These are phyloP conservation scores for Drosophila ficusphila DNA, from an alignment of 1,140 invertebrate genomes.

Conservation along the genomic window DNA sequence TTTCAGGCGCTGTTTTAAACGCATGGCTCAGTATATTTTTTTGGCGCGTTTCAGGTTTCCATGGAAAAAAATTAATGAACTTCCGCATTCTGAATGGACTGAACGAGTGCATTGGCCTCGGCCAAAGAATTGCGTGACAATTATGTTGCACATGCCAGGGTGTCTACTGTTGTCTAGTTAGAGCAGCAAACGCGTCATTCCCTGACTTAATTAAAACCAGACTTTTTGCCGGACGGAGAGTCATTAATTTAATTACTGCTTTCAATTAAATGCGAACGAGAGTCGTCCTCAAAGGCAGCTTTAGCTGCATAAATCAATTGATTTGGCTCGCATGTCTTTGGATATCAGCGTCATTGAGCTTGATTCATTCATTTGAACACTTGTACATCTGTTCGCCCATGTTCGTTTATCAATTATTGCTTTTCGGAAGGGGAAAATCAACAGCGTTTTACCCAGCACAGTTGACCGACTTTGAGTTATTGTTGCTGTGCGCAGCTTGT, in stretches of 20 bases:
- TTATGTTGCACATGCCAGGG: constrained; percentile 50
- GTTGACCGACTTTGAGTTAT: constrained; percentile 79
- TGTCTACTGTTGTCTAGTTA: constrained; percentile 47
- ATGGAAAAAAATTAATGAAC: constrained; percentile 26
- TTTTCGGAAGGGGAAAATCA: constrained; percentile 26
- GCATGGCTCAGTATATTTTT: background rate
- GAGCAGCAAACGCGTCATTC: constrained; percentile 30
- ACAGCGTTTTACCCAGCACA: constrained; percentile 65
- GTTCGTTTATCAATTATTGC: constrained; percentile 82
- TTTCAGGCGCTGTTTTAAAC: constrained; percentile 11
- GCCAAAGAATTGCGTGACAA: constrained; percentile 53
- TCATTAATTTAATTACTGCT: constrained; percentile 76
- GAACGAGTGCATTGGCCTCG: constrained; percentile 36
- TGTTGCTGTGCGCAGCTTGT: constrained; percentile 48
- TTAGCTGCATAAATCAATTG: constrained; percentile 79
- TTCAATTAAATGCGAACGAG: constrained; percentile 59
- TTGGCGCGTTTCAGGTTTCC: constrained; percentile 12
- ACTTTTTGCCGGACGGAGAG: constrained; percentile 12
- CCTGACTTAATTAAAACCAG: constrained; percentile 67
- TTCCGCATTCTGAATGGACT: constrained; percentile 57
- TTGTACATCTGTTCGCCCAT: constrained; percentile 79
- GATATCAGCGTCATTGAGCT: constrained; percentile 46
- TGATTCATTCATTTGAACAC: constrained; percentile 70
- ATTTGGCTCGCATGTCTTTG: constrained; percentile 58
- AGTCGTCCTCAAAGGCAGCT: constrained; percentile 22